Percentiles rank a stretch among this genome's conserved stretches.
Evolutionary conservation across 2,888 invertebrate species (phyloP).

Genomic region (Phyto melanocephala): DNA sequence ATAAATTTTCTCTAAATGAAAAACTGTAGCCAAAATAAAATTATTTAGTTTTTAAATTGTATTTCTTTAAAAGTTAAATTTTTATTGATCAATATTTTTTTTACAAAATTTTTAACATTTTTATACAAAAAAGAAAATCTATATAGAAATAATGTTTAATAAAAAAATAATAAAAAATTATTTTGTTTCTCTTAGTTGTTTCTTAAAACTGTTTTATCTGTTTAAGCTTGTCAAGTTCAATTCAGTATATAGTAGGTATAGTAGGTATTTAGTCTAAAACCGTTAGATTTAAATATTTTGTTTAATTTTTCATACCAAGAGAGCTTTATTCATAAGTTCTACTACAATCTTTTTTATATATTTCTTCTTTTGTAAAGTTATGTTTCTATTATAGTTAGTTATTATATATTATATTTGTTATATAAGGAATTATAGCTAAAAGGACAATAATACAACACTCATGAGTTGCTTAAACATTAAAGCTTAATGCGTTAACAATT

Average conservation of each 20-base stretch:
- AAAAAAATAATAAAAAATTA: constrained; percentile 21
- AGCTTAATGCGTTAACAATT: constrained; percentile 11
- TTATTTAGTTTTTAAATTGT: neutral
- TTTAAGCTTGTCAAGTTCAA: constrained; percentile 39
- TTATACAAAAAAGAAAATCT: constrained; percentile 28
- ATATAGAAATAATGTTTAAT: too few species aligned
- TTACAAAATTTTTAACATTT: constrained; percentile 42
- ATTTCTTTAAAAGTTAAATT: constrained; percentile 27
- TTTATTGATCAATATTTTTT: constrained; percentile 10
- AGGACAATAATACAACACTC: constrained; percentile 53
- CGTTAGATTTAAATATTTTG: constrained; percentile 38
- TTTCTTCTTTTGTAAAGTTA: neutral
- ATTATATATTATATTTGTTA: neutral
- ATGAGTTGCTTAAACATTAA: constrained; percentile 55
- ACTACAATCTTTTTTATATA: neutral
- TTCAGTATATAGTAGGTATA: neutral
- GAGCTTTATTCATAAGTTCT: constrained; percentile 7
- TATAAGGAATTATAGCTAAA: constrained; percentile 12
- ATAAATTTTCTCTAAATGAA: too few species aligned
- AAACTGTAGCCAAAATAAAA: too few species aligned
- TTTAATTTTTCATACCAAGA: neutral
- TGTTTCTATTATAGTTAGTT: neutral
- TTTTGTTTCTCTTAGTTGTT: neutral
- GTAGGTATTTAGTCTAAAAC: constrained; percentile 53
- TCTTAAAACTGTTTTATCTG: neutral